Evolutionary conservation across 2,113 vertebrate genomes (phyloP), one percentile per base, ranked within the genome.

Genomic region (Pardalotus punctatus): DNA sequence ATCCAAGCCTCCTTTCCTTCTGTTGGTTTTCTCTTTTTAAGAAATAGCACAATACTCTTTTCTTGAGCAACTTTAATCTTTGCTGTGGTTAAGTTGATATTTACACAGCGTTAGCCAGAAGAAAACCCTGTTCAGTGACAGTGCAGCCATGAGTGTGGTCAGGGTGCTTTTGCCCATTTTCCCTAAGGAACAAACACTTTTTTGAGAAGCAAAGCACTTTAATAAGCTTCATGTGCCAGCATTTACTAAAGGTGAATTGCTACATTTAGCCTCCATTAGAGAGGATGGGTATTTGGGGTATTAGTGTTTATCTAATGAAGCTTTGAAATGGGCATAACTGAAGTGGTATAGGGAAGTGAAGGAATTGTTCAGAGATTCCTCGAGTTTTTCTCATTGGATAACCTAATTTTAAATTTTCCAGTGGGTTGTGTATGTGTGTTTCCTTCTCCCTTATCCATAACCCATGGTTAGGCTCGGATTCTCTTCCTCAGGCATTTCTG

Each of bases 181-280:
- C 36, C 12, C 4, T 21, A 42, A 77, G 11, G 4, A 76, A 5
- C 7, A 54, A 71, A 79, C 11, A 2, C 15, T 17, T 57, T 43
- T 81, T 12, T 47, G 38, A 35, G 33, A 50, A 28, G 35, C 6
- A 35, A 23, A 61, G 5, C 12, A 31, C 69, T 17, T 20, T 21
- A 36, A 51, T 33, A 42, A 82, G 9, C 31, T n/a, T 18, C 4
- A 40, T 27, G 6, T 35, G n/a, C 18, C 54, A n/a, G 25, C 15
- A 20, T 48, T 72, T 45, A 10, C 9, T 42, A 14, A 88, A 67
- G 31, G 51, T 27, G 67, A n/a, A 42, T 60, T 17, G 10, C 22
- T 48, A 0, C 3, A 5, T 12, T n/a, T 43, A 36, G 18, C 29
- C 22, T 77, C 33, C 4, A 2, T 14, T 43, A 10, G 2, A 17